These are phyloP conservation scores for Cyanistes caeruleus DNA, from an alignment of 2,113 vertebrate species.

Conservation along the genomic window DNA sequence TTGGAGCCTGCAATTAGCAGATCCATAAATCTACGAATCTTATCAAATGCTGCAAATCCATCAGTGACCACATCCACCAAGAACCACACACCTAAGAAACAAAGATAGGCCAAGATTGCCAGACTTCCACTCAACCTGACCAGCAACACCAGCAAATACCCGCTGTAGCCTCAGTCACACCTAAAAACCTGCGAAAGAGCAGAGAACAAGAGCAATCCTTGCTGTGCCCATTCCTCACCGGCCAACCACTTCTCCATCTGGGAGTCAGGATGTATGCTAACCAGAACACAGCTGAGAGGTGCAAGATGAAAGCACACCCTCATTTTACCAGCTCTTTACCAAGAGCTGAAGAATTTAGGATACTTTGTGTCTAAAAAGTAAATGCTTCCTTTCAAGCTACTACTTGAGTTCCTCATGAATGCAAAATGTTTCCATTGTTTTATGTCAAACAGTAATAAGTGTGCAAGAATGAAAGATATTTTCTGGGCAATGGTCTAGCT, in stretches of 20 bases:
- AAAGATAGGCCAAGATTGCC: background rate
- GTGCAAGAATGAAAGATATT: background rate
- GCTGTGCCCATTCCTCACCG: background rate
- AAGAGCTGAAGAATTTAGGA: background rate
- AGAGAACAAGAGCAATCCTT: background rate
- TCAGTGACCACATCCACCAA: background rate
- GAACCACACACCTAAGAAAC: background rate
- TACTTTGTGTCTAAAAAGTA: background rate
- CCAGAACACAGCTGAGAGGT: background rate
- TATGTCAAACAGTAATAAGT: background rate
- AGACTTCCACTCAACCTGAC: background rate
- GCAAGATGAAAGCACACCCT: background rate
- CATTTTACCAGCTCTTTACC: background rate
- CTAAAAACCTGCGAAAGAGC: background rate
- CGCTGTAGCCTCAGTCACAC: rapidly evolving
- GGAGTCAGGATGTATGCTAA: background rate
- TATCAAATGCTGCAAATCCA: background rate
- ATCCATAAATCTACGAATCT: background rate
- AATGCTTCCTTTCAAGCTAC: background rate
- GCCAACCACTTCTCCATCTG: background rate
- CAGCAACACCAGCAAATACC: background rate
- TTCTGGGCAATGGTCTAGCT: background rate
- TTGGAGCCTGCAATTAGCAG: background rate
- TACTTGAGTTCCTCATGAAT: background rate
- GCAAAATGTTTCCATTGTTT: background rate